Evolutionary conservation across 2,888 invertebrate species (phyloP), one percentile per base, ranked within the genome.

Genomic region (Idaea straminata): DNA sequence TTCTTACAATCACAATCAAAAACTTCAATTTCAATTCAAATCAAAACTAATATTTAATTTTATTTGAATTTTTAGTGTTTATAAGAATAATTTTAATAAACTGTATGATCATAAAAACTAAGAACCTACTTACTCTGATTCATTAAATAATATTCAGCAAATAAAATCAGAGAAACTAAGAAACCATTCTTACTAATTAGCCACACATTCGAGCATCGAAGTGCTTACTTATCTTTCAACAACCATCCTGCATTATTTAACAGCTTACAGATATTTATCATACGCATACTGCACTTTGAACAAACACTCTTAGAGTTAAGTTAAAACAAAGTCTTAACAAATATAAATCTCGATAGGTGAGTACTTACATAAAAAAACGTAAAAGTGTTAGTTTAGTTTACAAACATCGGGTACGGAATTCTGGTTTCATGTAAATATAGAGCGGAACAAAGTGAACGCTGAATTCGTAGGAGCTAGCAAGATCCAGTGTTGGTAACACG

Each of bases 361-460:
- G 47, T 47, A 47, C 47, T 7, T 4, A 47, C 5, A 58, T 58
- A 58, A 34, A 59, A 15, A 59, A 59, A 59, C 59, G 59, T 5
- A 4, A 34, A 59, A 59, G 25, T 59, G 34, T 59, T 25, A 58
- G 58, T 58, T 16, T n/a, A 58, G 15, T 81, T 80, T 82, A 80
- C 81, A 80, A 80, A 85, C 84, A 83, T 75, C 73, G 81, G 83
- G 83, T 80, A 83, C 83, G 80, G 82, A 86, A 86, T 83, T 81
- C 81, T 83, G 83, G 80, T 80, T 79, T 80, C 85, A 89, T 88
- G 87, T 89, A 86, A 89, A 88, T 89, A 88, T 80, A 75, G 81
- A 83, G 82, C 78, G 82, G 82, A 85, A 87, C 88, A 89, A 88
- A 89, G 82, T 87, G 80, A 83, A 79, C 77, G 77, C 78, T 81